Percentiles rank a stretch among this genome's conserved stretches.
phyloP scores from a whole-genome alignment of 2,888 invertebrate genomes.

The Troides aeacus region DNA sequence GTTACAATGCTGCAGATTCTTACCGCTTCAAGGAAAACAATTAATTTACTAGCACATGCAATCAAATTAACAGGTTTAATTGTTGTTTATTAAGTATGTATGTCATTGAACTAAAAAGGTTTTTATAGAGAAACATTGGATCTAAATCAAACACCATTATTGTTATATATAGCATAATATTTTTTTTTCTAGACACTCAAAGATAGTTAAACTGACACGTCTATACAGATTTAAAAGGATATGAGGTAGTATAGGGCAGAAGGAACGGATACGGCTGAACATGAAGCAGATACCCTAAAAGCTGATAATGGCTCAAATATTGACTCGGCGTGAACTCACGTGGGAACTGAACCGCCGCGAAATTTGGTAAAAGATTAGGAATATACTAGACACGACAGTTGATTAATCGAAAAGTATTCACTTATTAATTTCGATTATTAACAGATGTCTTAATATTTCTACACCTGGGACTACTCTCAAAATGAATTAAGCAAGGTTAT shows the following conservation, averaged over 20 bases:
- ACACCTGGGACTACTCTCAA: no score
- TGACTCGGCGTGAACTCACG: constrained; percentile 33
- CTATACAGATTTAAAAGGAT: neutral
- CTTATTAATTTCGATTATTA: neutral
- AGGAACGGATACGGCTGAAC: constrained; percentile 34
- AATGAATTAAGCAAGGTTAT: no score
- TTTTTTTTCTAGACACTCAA: neutral
- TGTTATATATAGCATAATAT: no score
- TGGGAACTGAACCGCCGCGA: constrained; percentile 38
- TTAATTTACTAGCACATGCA: no score
- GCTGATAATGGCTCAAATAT: constrained; percentile 42
- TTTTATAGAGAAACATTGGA: no score
- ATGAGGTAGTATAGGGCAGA: neutral
- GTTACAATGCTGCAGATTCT: no score
- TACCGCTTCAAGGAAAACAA: no score
- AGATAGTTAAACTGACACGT: neutral
- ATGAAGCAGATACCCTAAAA: constrained; percentile 17
- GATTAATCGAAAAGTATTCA: neutral
- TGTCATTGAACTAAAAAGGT: no score
- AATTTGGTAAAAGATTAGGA: constrained; percentile 16
- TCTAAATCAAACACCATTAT: no score
- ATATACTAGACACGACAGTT: neutral
- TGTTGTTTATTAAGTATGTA: no score
- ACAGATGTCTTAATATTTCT: no score
- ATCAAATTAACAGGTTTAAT: no score